These are phyloP conservation scores for Dromiciops gliroides DNA, from an alignment of 2,113 vertebrate species.

Conservation along the genomic window DNA sequence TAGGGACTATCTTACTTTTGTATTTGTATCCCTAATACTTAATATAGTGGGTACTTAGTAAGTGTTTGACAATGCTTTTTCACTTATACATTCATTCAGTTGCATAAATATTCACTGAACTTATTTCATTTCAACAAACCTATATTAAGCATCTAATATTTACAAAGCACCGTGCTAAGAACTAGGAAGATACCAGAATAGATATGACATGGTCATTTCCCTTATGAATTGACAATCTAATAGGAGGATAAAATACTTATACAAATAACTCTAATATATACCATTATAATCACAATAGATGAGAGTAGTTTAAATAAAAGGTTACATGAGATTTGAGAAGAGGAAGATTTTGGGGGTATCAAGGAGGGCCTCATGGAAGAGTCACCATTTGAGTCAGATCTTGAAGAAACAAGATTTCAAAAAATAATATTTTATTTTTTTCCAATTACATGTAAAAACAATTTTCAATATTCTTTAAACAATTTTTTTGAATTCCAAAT, in stretches of 20 bases:
- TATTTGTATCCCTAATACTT: not conserved
- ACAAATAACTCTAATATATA: not conserved
- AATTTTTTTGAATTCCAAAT: too few species aligned
- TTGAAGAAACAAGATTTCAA: not conserved
- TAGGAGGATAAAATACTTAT: not conserved
- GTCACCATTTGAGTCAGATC: not conserved
- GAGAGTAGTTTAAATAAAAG: not conserved
- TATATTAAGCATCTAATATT: not conserved
- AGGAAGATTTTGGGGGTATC: not conserved
- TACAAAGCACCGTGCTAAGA: not conserved
- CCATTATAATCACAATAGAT: not conserved
- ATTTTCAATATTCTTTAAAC: too few species aligned
- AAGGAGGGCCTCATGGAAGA: not conserved
- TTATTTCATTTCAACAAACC: not conserved
- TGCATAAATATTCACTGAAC: not conserved
- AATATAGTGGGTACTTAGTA: not conserved
- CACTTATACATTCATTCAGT: not conserved
- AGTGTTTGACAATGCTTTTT: not conserved
- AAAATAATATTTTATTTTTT: not conserved
- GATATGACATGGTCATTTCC: not conserved
- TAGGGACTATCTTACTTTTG: conserved; percentile 20
- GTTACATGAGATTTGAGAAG: not conserved
- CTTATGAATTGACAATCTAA: not conserved
- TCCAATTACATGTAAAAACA: too few species aligned
- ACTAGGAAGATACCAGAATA: not conserved